Percentiles rank a stretch among this genome's conserved stretches.
Conservation (phyloP, 2,113 vertebrate species). For the Saimiri boliviensis region DNA sequence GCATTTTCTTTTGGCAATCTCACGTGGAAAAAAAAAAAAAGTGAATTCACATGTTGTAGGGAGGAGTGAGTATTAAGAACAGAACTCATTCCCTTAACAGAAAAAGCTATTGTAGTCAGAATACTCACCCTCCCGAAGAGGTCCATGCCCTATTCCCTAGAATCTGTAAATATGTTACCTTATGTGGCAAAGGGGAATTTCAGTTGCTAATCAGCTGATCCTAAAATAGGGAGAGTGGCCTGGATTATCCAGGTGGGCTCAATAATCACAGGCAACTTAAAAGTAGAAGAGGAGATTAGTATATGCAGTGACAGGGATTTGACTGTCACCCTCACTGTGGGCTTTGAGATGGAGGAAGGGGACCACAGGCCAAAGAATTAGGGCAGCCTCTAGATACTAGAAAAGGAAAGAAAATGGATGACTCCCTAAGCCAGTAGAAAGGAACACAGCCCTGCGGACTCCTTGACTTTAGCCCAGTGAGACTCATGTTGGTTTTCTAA, state of each 20-base stretch:
- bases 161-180: background rate
- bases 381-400: background rate
- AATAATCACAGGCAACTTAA: background rate
- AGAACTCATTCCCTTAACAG: constrained; percentile 2
- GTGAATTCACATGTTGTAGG: constrained; percentile 39
- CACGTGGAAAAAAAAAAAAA: constrained; percentile 2
- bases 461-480: background rate
- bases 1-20: constrained; percentile 38
- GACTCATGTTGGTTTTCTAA: background rate
- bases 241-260: background rate
- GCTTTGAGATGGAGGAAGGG: background rate
- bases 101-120: constrained; percentile 1
- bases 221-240: background rate
- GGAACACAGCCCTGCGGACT: background rate
- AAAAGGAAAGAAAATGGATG: background rate
- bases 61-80: constrained; percentile 15
- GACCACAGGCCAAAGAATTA: background rate
- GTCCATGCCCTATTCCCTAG: background rate
- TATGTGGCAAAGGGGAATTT: background rate
- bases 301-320: background rate
- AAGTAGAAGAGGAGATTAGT: background rate
- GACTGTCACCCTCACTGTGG: background rate
- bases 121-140: background rate
- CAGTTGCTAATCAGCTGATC: background rate
- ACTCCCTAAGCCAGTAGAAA: background rate